These are phyloP conservation scores for Sturnira hondurensis DNA, from an alignment of 2,113 vertebrate genomes.

Conservation along the genomic window DNA sequence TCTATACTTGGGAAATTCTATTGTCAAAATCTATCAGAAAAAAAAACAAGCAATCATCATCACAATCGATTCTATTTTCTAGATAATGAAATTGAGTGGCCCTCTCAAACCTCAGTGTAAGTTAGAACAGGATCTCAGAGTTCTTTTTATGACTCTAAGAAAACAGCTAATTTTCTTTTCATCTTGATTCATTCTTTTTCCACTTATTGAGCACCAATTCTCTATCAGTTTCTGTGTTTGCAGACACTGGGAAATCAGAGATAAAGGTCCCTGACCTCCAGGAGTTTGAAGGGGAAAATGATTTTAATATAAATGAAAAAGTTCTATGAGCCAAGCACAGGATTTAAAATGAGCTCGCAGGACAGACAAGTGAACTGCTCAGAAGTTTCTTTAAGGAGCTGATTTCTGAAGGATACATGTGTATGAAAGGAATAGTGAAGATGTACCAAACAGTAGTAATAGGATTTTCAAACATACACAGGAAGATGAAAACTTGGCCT, in stretches of 20 bases:
- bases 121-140: neutral
- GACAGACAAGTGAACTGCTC: neutral
- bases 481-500: neutral
- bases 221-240: slow-evolving; percentile 27
- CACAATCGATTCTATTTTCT: neutral
- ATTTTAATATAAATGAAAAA: slow-evolving; percentile 53
- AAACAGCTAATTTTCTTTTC: slow-evolving; percentile 46
- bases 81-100: slow-evolving; percentile 13
- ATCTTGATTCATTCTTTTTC: slow-evolving; percentile 47
- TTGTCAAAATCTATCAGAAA: slow-evolving; percentile 4
- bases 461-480: neutral
- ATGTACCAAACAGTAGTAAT: neutral
- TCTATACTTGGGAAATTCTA: slow-evolving; percentile 30
- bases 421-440: neutral
- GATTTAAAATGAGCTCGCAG: slow-evolving; percentile 42
- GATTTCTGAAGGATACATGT: neutral
- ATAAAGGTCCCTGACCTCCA: slow-evolving; percentile 23
- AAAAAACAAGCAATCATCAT: slow-evolving; percentile 35
- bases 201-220: neutral
- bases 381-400: neutral
- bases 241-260: slow-evolving; percentile 9
- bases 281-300: slow-evolving; percentile 33
- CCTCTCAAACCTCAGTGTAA: slow-evolving; percentile 20
- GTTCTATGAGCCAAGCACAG: neutral
- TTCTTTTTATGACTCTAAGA: slow-evolving; percentile 27